A percentile compares a stretch with the other conserved stretches of the same genome.
phyloP scores from a whole-genome alignment of 2,797 vertebrate genomes.

The Pseudomugil gertrudae region DNA sequence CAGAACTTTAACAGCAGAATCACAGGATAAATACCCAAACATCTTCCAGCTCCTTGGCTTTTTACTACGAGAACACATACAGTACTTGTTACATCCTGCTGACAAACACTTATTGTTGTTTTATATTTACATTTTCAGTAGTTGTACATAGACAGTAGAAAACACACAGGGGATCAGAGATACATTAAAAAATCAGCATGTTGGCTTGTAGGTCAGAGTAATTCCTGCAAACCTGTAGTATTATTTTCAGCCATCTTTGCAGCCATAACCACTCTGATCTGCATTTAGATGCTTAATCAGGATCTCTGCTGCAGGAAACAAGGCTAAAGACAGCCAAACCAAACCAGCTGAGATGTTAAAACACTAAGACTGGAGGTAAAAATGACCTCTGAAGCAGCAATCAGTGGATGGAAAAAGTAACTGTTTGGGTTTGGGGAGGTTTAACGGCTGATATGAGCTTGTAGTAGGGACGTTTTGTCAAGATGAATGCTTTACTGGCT shows the following conservation, averaged over 20 bases:
- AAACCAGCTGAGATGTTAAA: too few relatives aligned
- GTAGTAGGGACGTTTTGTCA: not conserved
- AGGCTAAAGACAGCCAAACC: not conserved
- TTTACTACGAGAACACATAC: slow-evolving; percentile 68
- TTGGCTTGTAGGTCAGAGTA: slow-evolving; percentile 69
- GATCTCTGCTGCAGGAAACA: not conserved
- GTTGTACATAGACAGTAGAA: slow-evolving; percentile 60
- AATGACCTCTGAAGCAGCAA: too few relatives aligned
- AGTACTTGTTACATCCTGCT: slow-evolving; percentile 56
- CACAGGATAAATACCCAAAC: slow-evolving; percentile 77
- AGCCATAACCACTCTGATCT: not conserved
- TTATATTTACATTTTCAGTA: slow-evolving; percentile 71
- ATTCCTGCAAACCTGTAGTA: slow-evolving; percentile 4
- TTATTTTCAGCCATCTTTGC: not conserved
- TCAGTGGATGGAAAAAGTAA: too few relatives aligned
- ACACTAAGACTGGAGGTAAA: too few relatives aligned
- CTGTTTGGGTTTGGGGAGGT: too few relatives aligned
- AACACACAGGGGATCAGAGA: slow-evolving; percentile 42
- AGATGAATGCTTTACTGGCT: not conserved
- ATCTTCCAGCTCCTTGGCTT: slow-evolving; percentile 59
- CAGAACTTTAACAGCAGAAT: too few relatives aligned
- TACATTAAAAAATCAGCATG: slow-evolving; percentile 63
- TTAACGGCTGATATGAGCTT: not conserved
- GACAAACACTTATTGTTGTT: slow-evolving; percentile 45
- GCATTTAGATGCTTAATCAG: not conserved